phyloP scores from a whole-genome alignment of 35 echinoderm and acorn worm species.

The Heliocidaris erythrogramma region DNA sequence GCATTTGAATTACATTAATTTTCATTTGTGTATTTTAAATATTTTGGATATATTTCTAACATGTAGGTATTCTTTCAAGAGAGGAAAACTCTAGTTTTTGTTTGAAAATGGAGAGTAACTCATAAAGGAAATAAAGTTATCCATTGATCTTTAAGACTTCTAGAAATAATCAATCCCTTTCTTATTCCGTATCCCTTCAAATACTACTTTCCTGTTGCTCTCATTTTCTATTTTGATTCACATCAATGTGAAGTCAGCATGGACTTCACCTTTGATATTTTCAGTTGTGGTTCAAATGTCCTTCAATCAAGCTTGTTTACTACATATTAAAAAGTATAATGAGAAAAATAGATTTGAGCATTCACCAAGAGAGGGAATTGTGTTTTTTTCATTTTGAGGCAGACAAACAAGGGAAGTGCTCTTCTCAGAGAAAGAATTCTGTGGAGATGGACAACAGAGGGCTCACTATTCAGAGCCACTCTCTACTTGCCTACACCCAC shows the following conservation, averaged over 20 bases:
- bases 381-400: not conserved
- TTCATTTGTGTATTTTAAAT: no score
- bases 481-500: not conserved
- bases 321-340: not conserved
- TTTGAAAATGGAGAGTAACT: no score
- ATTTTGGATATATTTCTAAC: no score
- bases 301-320: not conserved
- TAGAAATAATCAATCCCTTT: no score
- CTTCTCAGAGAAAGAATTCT: not conserved
- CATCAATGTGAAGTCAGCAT: not conserved
- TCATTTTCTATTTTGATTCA: not conserved
- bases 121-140: no score
- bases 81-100: no score
- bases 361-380: not conserved
- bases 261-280: not conserved
- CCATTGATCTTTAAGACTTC: no score
- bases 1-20: no score
- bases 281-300: not conserved
- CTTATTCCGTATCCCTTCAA: no score
- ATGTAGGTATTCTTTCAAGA: no score
- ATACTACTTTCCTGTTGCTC: no score
- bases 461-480: not conserved
- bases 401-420: no score
- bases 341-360: not conserved
- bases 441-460: not conserved